These are phyloP conservation scores for Lophochroa leadbeateri DNA, from an alignment of 2,113 vertebrate genomes.

Conservation along the genomic window DNA sequence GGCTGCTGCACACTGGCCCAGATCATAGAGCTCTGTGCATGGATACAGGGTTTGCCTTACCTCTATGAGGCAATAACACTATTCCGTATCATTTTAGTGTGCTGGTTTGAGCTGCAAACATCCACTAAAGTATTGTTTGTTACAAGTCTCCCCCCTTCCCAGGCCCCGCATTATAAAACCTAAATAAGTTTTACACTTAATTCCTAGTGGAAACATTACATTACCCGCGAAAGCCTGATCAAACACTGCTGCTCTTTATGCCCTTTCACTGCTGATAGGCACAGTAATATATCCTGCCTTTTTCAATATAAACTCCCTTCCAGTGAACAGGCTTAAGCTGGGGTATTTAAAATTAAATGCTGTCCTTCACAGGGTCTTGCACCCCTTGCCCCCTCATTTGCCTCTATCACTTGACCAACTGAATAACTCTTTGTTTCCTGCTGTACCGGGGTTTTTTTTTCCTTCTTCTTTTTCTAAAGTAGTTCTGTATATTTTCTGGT, in stretches of 20 bases:
- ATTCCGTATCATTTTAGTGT: not conserved
- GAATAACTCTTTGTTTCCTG: slow-evolving; percentile 60
- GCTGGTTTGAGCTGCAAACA: not conserved
- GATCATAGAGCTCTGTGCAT: not conserved
- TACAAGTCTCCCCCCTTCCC: not conserved
- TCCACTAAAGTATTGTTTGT: not conserved
- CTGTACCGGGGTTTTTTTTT: not conserved
- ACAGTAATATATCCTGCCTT: slow-evolving; percentile 46
- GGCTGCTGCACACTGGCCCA: not conserved
- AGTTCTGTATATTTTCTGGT: slow-evolving; percentile 28
- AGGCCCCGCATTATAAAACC: not conserved
- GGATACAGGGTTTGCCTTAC: not conserved
- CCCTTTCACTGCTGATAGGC: not conserved
- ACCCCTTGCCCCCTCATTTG: not conserved
- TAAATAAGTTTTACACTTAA: slow-evolving; percentile 43
- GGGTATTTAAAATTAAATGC: slow-evolving; percentile 50
- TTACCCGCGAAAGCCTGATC: slow-evolving; percentile 46
- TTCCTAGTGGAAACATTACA: slow-evolving; percentile 65
- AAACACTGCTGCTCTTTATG: slow-evolving; percentile 61
- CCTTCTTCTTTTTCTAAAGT: not conserved
- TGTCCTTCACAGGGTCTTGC: slow-evolving; percentile 29
- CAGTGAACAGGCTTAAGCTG: slow-evolving; percentile 32
- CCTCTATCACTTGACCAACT: slow-evolving; percentile 34
- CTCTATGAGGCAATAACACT: not conserved
- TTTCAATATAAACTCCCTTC: not conserved